A percentile compares a stretch with the other conserved stretches of the same genome.
Evolutionary conservation across 2,797 vertebrate genomes (phyloP).

Genomic region (Calcarius lapponicus): DNA sequence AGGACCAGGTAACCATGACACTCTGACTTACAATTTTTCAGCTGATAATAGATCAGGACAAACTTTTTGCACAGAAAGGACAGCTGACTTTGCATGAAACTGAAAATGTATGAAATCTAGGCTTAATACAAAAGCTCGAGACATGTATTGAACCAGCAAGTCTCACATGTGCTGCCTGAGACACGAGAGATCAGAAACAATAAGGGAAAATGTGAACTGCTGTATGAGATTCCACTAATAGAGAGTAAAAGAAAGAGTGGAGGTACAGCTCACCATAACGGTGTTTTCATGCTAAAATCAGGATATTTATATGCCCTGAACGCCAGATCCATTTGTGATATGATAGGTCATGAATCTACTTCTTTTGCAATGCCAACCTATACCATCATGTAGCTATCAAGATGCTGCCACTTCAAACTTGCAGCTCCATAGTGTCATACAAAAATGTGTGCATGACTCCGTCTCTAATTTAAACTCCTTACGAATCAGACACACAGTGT

Average conservation of each 20-base stretch:
- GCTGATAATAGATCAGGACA: neutral
- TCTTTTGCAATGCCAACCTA: neutral
- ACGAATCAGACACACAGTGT: neutral
- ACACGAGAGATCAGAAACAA: neutral
- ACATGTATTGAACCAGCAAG: neutral
- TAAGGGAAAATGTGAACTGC: neutral
- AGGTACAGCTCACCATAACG: neutral
- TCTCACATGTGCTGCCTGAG: neutral
- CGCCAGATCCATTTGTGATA: neutral
- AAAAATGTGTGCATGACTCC: neutral
- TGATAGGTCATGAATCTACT: accelerated
- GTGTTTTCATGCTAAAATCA: neutral
- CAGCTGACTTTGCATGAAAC: neutral
- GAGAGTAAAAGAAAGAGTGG: neutral
- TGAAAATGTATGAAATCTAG: neutral
- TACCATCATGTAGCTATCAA: neutral
- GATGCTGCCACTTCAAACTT: neutral
- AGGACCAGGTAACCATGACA: neutral
- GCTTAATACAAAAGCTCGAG: neutral
- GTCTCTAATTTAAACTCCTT: neutral
- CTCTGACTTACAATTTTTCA: neutral
- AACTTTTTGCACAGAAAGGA: neutral
- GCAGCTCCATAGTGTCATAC: neutral
- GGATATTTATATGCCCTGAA: neutral
- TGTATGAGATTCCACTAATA: neutral